Conservation (phyloP, 2,113 vertebrate genomes). For the Hippocampus guttulatus region DNA sequence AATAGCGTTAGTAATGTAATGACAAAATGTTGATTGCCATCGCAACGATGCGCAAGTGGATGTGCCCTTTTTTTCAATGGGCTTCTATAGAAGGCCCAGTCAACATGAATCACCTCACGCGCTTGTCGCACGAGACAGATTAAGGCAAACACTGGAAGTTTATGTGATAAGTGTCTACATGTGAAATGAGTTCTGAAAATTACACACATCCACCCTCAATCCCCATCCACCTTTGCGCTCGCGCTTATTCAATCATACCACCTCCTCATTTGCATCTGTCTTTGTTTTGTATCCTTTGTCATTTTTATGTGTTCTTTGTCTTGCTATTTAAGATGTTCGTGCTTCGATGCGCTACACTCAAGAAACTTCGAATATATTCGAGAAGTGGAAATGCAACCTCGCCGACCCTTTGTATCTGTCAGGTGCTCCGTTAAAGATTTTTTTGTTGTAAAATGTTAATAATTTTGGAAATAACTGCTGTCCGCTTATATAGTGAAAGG, state of each 20-base stretch:
- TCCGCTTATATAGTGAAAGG: not conserved
- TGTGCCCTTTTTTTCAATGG: conserved; percentile 21
- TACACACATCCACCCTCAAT: conserved; percentile 7
- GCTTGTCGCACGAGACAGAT: conserved; percentile 50
- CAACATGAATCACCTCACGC: conserved; percentile 54
- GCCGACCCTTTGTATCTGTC: conserved; percentile 3
- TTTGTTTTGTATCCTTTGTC: conserved; percentile 51
- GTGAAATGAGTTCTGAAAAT: conserved; percentile 79
- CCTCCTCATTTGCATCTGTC: conserved; percentile 69
- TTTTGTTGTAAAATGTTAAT: not conserved
- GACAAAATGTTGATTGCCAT: not conserved
- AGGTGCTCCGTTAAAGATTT: conserved; percentile 1
- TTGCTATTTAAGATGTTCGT: conserved; percentile 21
- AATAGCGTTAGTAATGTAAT: conserved; percentile 14
- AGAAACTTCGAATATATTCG: not conserved
- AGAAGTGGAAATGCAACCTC: conserved; percentile 3
- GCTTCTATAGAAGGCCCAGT: conserved; percentile 33
- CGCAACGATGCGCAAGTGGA: not conserved
- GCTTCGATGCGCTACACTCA: conserved; percentile 5
- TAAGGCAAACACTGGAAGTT: conserved; percentile 93
- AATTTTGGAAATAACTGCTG: conserved; percentile 2
- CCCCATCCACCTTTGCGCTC: conserved; percentile 44
- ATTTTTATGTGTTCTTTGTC: conserved; percentile 23
- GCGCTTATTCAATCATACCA: conserved; percentile 6
- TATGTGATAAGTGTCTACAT: conserved; percentile 85